phyloP scores from a whole-genome alignment of 2,113 vertebrate genomes.

The Gasterosteus aculeatus region DNA sequence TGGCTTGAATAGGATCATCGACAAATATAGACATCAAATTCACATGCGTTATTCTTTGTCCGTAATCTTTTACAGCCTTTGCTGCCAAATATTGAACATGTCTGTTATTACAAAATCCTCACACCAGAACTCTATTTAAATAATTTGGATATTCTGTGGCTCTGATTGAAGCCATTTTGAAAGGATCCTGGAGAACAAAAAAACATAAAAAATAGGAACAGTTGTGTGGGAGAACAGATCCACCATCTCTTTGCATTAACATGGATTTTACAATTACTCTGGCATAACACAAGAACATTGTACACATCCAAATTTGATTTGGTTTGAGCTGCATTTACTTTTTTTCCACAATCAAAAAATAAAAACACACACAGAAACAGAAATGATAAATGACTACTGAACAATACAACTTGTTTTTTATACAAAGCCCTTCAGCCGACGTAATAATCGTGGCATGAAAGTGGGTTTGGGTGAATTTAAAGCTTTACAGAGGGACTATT shows the following conservation, averaged over 20 bases:
- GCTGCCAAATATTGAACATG: conserved; percentile 35
- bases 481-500: not conserved
- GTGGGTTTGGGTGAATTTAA: not conserved
- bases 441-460: not conserved
- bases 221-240: conserved; percentile 35
- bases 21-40: conserved; percentile 39
- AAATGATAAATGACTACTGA: too few species aligned
- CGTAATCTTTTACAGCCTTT: conserved; percentile 34
- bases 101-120: conserved; percentile 55
- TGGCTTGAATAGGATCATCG: conserved; percentile 14
- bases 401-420: not conserved
- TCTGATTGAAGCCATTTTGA: conserved; percentile 45
- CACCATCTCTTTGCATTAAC: conserved; percentile 31
- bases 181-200: conserved; percentile 26
- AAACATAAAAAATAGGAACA: conserved; percentile 11
- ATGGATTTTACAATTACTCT: conserved; percentile 29
- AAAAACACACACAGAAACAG: not conserved
- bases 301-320: conserved; percentile 10
- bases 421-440: not conserved
- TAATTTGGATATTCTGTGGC: conserved; percentile 8
- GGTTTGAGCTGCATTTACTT: not conserved
- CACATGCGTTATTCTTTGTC: conserved; percentile 20
- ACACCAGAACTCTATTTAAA: conserved; percentile 44
- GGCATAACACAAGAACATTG: conserved; percentile 3
- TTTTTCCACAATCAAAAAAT: not conserved